phyloP scores from a whole-genome alignment of 2,888 invertebrate species.

The Rhingia campestris region DNA sequence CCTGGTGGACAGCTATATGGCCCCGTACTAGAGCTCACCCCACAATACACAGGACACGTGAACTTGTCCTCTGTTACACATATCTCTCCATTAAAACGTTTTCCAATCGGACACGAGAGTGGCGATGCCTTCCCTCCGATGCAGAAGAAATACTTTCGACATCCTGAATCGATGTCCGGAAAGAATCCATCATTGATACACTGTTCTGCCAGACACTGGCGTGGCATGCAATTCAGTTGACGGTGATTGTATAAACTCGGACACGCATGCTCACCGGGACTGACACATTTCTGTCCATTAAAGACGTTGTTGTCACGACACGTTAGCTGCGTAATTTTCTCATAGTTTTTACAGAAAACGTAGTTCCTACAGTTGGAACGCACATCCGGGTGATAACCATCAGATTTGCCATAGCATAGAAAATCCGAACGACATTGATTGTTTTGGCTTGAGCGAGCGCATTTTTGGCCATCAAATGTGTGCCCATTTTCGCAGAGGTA shows the following conservation, averaged over 20 bases:
- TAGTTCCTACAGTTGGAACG: conserved; percentile 85
- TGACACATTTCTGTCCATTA: conserved; percentile 85
- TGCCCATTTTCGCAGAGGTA: conserved; percentile 84
- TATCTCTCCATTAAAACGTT: conserved; percentile 85
- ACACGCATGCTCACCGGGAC: conserved; percentile 82
- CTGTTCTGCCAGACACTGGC: conserved; percentile 76
- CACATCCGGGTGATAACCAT: conserved; percentile 85
- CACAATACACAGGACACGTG: conserved; percentile 77
- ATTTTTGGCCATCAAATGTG: conserved; percentile 84
- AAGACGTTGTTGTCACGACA: conserved; percentile 85
- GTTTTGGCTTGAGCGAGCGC: conserved; percentile 79
- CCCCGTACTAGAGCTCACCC: conserved; percentile 56
- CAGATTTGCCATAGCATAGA: conserved; percentile 83
- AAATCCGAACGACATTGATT: conserved; percentile 76
- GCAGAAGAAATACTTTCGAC: conserved; percentile 85
- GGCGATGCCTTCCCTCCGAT: conserved; percentile 84
- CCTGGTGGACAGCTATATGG: conserved; percentile 74
- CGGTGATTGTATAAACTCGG: conserved; percentile 80
- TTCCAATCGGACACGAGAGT: conserved; percentile 83
- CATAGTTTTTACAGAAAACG: conserved; percentile 85
- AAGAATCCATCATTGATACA: conserved; percentile 84
- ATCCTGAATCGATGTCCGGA: conserved; percentile 82
- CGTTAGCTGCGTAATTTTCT: conserved; percentile 84
- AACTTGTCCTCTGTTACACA: conserved; percentile 83
- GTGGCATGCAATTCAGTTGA: conserved; percentile 78